Evolutionary conservation across 1,140 invertebrate genomes (phyloP).

Genomic region (Druon quercuslanigerum): DNA sequence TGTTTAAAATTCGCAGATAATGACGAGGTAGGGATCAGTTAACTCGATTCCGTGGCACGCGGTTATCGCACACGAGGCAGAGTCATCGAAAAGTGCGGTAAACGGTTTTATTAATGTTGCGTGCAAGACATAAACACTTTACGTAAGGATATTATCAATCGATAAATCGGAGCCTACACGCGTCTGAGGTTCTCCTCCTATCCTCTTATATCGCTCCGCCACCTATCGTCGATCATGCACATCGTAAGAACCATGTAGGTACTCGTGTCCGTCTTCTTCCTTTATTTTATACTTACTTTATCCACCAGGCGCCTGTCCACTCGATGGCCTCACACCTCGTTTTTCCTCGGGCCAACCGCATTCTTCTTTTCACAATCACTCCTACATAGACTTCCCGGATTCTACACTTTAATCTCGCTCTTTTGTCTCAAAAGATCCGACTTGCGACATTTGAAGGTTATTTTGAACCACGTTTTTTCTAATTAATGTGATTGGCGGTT

Average conservation of each 20-base stretch:
- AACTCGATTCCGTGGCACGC: conserved; percentile 19
- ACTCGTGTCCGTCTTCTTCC: conserved; percentile 35
- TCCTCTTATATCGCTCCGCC: conserved; percentile 49
- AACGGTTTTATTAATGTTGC: conserved; percentile 62
- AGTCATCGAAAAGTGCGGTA: conserved; percentile 54
- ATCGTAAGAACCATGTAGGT: conserved; percentile 9
- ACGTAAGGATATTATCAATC: conserved; percentile 65
- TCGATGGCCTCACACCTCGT: conserved; percentile 35
- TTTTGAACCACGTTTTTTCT: too few relatives aligned
- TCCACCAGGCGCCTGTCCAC: background rate
- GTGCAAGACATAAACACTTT: conserved; percentile 62
- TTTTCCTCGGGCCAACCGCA: too few relatives aligned
- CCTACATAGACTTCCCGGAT: too few relatives aligned
- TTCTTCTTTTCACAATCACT: too few relatives aligned
- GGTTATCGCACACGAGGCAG: conserved; percentile 48
- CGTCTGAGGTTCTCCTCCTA: conserved; percentile 41
- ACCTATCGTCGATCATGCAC: conserved; percentile 58
- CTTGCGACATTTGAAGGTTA: too few relatives aligned
- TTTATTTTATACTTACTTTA: conserved; percentile 26
- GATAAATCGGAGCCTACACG: conserved; percentile 60
- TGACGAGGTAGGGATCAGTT: background rate
- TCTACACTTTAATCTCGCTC: too few relatives aligned
- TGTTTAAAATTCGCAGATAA: too few relatives aligned
- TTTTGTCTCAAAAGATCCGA: too few relatives aligned
- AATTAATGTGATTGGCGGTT: too few relatives aligned